phyloP scores from a whole-genome alignment of 2,113 vertebrate genomes.

The Pomatorhinus ruficollis region DNA sequence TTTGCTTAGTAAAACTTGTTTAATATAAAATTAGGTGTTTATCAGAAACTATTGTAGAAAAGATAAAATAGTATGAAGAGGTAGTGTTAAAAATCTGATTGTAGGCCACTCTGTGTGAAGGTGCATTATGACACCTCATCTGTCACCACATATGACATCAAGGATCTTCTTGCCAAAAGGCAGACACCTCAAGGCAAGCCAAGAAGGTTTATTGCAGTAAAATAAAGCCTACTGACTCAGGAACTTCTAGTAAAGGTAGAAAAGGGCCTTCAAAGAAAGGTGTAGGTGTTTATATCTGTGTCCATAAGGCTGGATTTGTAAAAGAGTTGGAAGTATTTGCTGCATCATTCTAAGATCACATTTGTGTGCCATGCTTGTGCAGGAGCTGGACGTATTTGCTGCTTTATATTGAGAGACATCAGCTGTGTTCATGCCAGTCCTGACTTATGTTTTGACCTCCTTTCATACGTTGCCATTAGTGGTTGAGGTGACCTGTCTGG shows the following conservation, averaged over 20 bases:
- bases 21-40: not conserved
- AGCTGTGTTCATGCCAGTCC: not conserved
- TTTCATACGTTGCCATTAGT: not conserved
- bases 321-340: not conserved
- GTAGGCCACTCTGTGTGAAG: not conserved
- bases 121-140: not conserved
- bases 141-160: not conserved
- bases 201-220: not conserved
- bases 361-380: not conserved
- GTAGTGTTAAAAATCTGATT: not conserved
- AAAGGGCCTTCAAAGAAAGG: not conserved
- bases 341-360: not conserved
- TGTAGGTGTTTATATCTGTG: not conserved
- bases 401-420: not conserved
- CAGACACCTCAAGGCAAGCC: not conserved
- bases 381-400: not conserved
- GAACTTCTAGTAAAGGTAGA: not conserved
- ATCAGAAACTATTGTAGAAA: not conserved
- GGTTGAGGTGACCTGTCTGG: not conserved
- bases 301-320: not conserved
- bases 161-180: not conserved
- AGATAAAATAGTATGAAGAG: not conserved
- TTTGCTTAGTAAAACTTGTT: not conserved
- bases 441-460: not conserved
- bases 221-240: not conserved